Evolutionary conservation across 2,888 invertebrate species (phyloP), one percentile per base, ranked within the genome.

Genomic region (Acleris sparsana): DNA sequence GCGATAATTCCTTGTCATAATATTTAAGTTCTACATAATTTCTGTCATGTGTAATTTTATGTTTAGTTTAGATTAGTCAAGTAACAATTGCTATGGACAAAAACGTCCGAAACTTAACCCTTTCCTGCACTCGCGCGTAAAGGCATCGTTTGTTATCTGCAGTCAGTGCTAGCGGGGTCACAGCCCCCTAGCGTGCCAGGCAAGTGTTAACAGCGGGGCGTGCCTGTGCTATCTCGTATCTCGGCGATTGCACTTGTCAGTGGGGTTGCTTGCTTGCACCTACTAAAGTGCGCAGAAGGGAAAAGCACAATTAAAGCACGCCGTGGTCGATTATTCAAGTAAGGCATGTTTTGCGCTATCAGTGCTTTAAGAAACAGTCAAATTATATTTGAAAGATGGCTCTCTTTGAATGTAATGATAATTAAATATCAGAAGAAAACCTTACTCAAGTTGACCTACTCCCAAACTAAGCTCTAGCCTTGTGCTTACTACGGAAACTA

Each of bases 211-310:
- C 85, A 85, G 76, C 80, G 75, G 83, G 85, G 85, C 84, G 87
- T 80, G 83, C 83, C 85, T 84, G 84, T 75, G 84, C 85, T 88
- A 88, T 89, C 88, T 87, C 74, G 80, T 83, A 88, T 87, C 87
- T 85, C 73, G 75, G 76, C 85, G 81, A 87, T 86, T 86, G 86
- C 83, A 86, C 85, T 87, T 86, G 87, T 86, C 86, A 85, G 86
- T 82, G 77, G 73, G 70, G 74, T 57, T 44, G 49, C 58, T 58
- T 29, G 29, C 62, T 64, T 51, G 60, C 65, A 51, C 59, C 64
- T 33, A 64, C 51, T 64, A 18, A 44, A 49, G 49, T 49, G 20
- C 52, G 52, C 25, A 52, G 22, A 29, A 39, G 53, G 53, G 53
- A 53, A 53, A 53, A 53, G 25, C 20, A 53, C 53, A 53, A 53